Percentiles rank a stretch among this genome's conserved stretches.
Evolutionary conservation across 2,797 vertebrate species (phyloP).

Genomic region (Syncerus caffer): DNA sequence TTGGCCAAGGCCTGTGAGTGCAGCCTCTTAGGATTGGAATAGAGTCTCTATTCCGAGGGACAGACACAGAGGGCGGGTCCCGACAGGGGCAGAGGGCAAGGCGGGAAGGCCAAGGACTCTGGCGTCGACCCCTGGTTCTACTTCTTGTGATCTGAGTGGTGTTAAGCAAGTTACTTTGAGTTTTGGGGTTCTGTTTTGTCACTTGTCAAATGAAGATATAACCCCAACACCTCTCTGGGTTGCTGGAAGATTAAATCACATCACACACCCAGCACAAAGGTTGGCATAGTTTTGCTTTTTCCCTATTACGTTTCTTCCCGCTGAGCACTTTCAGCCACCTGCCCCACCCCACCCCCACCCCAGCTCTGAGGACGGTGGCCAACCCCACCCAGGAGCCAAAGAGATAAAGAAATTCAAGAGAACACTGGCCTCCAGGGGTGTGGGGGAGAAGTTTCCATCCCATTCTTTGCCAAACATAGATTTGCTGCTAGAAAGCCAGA

Average conservation of each 20-base stretch:
- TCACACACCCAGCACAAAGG: background rate
- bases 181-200: background rate
- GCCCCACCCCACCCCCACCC: background rate
- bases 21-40: background rate
- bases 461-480: background rate
- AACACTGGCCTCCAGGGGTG: background rate
- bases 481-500: background rate
- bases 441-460: background rate
- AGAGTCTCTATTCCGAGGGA: background rate
- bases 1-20: background rate
- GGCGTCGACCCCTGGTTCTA: background rate
- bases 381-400: background rate
- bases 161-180: background rate
- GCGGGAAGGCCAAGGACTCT: background rate
- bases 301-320: background rate
- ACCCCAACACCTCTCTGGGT: background rate
- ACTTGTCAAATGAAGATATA: background rate
- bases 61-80: background rate
- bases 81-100: rapidly evolving
- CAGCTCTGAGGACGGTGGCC: background rate
- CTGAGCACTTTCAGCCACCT: background rate
- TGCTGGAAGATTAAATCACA: background rate
- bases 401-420: background rate
- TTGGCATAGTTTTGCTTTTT: background rate
- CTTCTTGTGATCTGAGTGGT: background rate